These are phyloP conservation scores for Cyanocitta stelleri DNA, from an alignment of 2,113 vertebrate species.

Conservation along the genomic window DNA sequence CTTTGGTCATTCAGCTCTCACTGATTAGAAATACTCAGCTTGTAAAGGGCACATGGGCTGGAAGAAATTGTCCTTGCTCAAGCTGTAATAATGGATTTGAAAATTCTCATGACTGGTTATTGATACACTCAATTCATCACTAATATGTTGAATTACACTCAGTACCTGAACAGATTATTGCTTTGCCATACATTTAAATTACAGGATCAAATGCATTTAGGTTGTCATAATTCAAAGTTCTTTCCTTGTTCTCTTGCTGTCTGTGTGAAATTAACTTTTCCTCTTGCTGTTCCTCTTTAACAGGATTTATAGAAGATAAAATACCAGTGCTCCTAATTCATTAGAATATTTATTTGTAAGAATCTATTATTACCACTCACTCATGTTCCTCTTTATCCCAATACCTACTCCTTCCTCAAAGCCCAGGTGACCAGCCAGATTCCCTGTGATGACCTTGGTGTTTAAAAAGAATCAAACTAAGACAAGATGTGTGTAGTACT, in stretches of 20 bases:
- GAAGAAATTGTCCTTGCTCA: not conserved
- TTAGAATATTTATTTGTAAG: not conserved
- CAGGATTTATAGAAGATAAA: not conserved
- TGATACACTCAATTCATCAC: not conserved
- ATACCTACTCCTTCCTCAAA: not conserved
- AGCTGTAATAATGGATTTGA: not conserved
- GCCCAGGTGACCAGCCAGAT: not conserved
- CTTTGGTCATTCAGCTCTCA: not conserved
- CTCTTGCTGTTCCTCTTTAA: not conserved
- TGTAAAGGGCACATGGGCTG: not conserved
- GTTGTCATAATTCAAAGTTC: not conserved
- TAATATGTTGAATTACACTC: not conserved
- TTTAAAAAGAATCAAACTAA: not conserved
- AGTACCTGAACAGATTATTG: not conserved
- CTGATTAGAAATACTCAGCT: not conserved
- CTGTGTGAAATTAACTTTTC: not conserved
- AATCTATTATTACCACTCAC: not conserved
- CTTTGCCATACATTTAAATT: not conserved
- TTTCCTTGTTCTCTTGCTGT: not conserved
- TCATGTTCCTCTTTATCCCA: not conserved
- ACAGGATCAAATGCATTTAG: not conserved
- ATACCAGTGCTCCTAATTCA: fast-evolving
- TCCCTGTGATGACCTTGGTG: not conserved
- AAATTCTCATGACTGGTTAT: not conserved
- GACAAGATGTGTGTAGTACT: not conserved